These are phyloP conservation scores for Apotomis capreana DNA, from an alignment of 2,888 invertebrate species.

Conservation along the genomic window DNA sequence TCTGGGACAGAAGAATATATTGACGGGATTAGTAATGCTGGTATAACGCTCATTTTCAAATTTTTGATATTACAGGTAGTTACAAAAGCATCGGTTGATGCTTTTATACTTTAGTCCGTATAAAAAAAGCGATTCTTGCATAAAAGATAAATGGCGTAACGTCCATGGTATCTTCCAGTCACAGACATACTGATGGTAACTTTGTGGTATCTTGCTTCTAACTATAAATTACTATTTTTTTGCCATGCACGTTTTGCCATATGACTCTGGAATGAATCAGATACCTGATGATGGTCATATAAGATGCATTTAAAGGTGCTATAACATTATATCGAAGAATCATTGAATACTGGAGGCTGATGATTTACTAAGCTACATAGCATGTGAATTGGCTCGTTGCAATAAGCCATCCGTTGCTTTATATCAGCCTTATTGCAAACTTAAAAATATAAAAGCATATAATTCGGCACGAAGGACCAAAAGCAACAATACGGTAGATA, in stretches of 20 bases:
- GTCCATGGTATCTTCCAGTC: not conserved
- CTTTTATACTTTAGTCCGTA: not conserved
- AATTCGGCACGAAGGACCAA: slow-evolving; percentile 59
- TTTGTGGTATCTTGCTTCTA: too few species aligned
- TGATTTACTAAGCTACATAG: slow-evolving; percentile 63
- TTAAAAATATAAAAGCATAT: slow-evolving; percentile 54
- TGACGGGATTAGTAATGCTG: too few species aligned
- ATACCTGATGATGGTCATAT: not conserved
- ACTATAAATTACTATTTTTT: not conserved
- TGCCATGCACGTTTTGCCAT: slow-evolving; percentile 2
- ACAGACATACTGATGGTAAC: too few species aligned
- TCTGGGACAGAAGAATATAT: too few species aligned
- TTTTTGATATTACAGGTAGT: not conserved
- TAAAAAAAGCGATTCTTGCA: not conserved
- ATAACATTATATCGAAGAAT: slow-evolving; percentile 13
- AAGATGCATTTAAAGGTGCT: slow-evolving; percentile 18
- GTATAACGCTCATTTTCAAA: too few species aligned
- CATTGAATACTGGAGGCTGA: slow-evolving; percentile 49
- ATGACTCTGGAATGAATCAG: not conserved
- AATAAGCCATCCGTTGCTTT: slow-evolving; percentile 72
- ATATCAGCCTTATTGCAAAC: slow-evolving; percentile 67
- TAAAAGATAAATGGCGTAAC: not conserved
- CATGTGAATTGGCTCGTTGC: slow-evolving; percentile 62
- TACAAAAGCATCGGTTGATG: not conserved
- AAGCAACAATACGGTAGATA: slow-evolving; percentile 25